These are phyloP conservation scores for Phylloscopus collybita DNA, from an alignment of 2,797 vertebrate genomes.

Conservation along the genomic window DNA sequence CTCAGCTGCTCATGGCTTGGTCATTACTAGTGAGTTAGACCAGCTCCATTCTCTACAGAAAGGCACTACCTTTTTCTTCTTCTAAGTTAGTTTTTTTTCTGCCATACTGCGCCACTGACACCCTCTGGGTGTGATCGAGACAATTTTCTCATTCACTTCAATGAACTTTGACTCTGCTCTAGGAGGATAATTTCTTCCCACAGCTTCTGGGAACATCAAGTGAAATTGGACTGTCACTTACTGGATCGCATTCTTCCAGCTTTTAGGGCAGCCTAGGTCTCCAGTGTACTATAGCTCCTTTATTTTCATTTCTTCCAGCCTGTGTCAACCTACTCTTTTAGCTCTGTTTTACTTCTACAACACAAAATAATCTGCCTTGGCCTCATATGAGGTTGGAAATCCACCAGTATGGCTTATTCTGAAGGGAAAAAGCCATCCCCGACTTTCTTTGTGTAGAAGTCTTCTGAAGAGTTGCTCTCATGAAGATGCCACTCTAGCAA, in stretches of 20 bases:
- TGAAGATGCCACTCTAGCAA: neutral
- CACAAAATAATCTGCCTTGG: neutral
- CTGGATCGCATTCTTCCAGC: neutral
- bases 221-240: neutral
- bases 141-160: constrained; percentile 20
- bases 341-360: neutral
- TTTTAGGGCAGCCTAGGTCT: neutral
- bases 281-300: neutral
- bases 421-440: neutral
- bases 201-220: neutral
- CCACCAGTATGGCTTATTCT: neutral
- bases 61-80: neutral
- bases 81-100: neutral
- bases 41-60: neutral
- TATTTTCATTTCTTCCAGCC: neutral
- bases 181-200: neutral
- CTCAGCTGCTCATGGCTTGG: neutral
- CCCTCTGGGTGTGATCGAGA: neutral
- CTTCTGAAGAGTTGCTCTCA: neutral
- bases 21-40: neutral
- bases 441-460: neutral
- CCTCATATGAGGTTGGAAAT: neutral
- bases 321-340: neutral
- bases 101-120: neutral
- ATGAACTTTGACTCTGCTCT: neutral